Evolutionary conservation across 2,888 invertebrate species (phyloP).

Genomic region (Monopis laevigella): DNA sequence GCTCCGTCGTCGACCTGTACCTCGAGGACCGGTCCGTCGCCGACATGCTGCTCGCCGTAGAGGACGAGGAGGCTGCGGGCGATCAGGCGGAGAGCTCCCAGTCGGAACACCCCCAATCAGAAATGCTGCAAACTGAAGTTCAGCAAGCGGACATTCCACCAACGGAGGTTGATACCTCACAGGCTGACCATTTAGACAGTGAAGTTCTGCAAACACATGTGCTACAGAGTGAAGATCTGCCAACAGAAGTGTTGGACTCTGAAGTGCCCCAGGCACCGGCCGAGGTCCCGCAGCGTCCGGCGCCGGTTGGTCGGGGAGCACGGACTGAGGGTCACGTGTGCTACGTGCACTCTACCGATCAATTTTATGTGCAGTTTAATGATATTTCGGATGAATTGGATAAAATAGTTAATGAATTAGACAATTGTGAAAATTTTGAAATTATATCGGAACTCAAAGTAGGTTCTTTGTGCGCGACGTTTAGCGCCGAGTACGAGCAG

Average conservation of each 20-base stretch:
- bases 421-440: constrained; percentile 59
- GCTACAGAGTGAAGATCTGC: constrained; percentile 35
- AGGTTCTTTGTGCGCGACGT: constrained; percentile 71
- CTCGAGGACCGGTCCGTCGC: constrained; percentile 71
- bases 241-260: constrained; percentile 44
- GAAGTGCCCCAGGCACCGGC: too few species aligned
- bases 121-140: constrained; percentile 7
- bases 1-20: constrained; percentile 70
- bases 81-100: too few species aligned
- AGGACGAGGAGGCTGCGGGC: constrained; percentile 55
- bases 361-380: constrained; percentile 78
- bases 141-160: too few species aligned
- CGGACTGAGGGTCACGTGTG: constrained; percentile 70
- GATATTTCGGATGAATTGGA: constrained; percentile 65
- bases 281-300: not conserved
- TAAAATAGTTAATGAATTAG: constrained; percentile 67
- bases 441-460: constrained; percentile 60
- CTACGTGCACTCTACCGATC: constrained; percentile 72
- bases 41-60: constrained; percentile 65
- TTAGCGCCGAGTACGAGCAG: constrained; percentile 71
- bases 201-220: too few species aligned
- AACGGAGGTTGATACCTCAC: constrained; percentile 47
- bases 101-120: not conserved
- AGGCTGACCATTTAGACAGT: constrained; percentile 52
- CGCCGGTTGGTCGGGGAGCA: constrained; percentile 35